These are phyloP conservation scores for Hylia prasina DNA, from an alignment of 2,113 vertebrate species.

Conservation along the genomic window DNA sequence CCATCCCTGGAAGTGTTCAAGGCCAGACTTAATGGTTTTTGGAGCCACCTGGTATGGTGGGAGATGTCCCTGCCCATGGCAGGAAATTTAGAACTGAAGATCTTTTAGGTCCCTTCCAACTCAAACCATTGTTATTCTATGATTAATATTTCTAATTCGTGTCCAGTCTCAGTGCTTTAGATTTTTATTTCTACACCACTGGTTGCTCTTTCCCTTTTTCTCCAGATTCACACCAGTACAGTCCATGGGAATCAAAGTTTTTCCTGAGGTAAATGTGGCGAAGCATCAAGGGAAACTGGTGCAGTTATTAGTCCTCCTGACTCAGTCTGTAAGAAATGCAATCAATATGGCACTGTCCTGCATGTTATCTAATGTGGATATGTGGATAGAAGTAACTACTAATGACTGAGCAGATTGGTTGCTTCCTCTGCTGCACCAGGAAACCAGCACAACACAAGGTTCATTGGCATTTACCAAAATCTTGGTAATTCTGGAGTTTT, in stretches of 20 bases:
- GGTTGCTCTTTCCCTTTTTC: neutral
- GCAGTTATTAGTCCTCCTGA: neutral
- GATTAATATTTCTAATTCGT: neutral
- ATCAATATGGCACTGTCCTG: neutral
- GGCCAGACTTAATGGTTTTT: neutral
- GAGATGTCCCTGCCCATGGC: neutral
- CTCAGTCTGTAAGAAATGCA: neutral
- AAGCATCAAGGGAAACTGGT: neutral
- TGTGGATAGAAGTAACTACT: neutral
- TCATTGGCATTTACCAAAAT: neutral
- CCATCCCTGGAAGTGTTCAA: neutral
- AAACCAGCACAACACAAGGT: neutral
- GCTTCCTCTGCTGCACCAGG: neutral
- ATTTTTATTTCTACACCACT: neutral
- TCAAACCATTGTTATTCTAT: neutral
- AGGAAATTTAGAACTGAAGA: neutral
- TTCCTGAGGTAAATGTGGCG: accelerated
- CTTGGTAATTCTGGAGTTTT: neutral
- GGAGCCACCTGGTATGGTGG: neutral
- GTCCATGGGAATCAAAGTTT: neutral
- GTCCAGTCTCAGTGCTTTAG: neutral
- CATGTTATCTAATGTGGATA: neutral
- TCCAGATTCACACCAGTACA: neutral
- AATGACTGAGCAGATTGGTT: neutral
- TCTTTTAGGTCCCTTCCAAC: neutral